Evolutionary conservation across 2,797 vertebrate species (phyloP), one percentile per base, ranked within the genome.

Genomic region (Oceanodroma leucorhoa): DNA sequence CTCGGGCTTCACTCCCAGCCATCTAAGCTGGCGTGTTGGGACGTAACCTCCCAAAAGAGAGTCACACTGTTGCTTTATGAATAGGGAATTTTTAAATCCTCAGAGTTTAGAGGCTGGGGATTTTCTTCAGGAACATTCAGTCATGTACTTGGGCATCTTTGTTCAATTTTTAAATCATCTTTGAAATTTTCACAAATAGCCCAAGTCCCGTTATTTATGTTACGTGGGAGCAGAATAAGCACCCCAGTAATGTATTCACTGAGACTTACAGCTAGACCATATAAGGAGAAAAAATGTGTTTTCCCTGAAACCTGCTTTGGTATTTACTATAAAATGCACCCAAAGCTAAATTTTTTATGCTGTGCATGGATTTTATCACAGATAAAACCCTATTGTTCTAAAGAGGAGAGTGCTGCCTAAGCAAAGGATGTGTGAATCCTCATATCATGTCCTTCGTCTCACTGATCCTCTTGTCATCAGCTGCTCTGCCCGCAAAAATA

Each of bases 251-350:
- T 58, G 64, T 45, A 43, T 78, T 92, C 9, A 0, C 60, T 58
- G 53, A 85, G 72, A 83, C 82, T 83, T 94, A 84, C 45, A 75
- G 67, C 88, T 95, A 50, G 70, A 83, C 96, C 90, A 83, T 96
- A 94, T 94, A 96, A 92, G 95, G 95, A 90, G 64, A 94, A 96
- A 95, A 94, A 92, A 95, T 77, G 83, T 77, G 30, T 95, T 95
- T 95, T 94, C 53, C 10, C 65, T 90, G 91, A 89, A 96, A 94
- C 86, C 57, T 94, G 65, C 34, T 92, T 89, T 80, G 27, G 16
- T 93, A 46, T 85, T 95, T 95, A 80, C 67, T 89, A 32, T 84
- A 58, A 90, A 96, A 92, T 70, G 32, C 27, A 61, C 30, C 30
- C 66, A 57, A 58, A 84, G 34, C 51, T 95, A 60, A 94, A 91